phyloP scores from a whole-genome alignment of 2,797 vertebrate species.

The Scolopax rusticola region DNA sequence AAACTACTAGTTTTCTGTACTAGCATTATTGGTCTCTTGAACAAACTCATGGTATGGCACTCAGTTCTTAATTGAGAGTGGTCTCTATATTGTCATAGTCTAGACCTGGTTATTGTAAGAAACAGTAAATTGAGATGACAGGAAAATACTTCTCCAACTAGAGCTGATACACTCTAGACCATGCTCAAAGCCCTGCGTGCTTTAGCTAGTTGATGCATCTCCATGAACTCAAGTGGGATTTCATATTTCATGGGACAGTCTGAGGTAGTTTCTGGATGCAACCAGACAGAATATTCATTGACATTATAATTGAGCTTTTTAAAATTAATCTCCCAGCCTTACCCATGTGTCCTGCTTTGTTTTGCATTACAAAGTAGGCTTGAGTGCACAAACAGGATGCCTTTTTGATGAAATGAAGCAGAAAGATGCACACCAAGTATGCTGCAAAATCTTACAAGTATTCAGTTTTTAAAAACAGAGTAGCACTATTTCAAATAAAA shows the following conservation, averaged over 20 bases:
- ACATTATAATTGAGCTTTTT: not conserved
- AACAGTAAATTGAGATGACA: not conserved
- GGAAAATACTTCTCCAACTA: not conserved
- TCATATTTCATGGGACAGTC: not conserved
- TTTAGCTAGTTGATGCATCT: not conserved
- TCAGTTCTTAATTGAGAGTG: not conserved
- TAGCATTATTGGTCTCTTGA: not conserved
- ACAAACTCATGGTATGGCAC: not conserved
- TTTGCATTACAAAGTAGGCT: not conserved
- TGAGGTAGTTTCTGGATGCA: not conserved
- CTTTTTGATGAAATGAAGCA: not conserved
- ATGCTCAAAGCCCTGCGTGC: not conserved
- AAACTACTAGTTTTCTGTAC: not conserved
- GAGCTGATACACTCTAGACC: not conserved
- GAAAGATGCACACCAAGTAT: not conserved
- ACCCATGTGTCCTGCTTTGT: not conserved
- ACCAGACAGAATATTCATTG: not conserved
- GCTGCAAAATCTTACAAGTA: not conserved
- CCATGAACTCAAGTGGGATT: not conserved
- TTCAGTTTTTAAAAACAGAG: not conserved
- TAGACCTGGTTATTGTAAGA: not conserved
- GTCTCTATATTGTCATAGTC: not conserved
- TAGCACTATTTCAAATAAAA: not conserved
- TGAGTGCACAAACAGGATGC: not conserved
- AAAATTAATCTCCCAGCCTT: not conserved